These are phyloP conservation scores for Anableps anableps DNA, from an alignment of 2,797 vertebrate genomes.

Conservation along the genomic window DNA sequence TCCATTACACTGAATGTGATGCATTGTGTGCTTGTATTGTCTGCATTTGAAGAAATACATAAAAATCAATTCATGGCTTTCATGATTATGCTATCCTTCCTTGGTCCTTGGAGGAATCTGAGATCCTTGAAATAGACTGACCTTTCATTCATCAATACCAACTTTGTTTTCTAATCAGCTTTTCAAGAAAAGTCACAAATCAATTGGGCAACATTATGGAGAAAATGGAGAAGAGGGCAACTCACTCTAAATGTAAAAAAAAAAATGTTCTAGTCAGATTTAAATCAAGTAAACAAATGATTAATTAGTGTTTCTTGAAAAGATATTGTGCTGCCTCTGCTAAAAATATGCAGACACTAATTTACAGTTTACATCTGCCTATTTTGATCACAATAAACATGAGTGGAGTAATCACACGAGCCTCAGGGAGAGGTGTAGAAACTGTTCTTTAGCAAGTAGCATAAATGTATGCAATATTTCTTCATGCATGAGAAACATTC, in stretches of 20 bases:
- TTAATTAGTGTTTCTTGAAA: constrained; percentile 16
- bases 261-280: constrained; percentile 23
- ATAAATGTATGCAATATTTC: background rate
- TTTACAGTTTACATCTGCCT: background rate
- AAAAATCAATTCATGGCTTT: constrained; percentile 58
- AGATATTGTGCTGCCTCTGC: constrained; percentile 5
- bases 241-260: constrained; percentile 17
- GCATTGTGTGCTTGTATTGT: constrained; percentile 21
- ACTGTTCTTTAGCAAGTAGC: background rate
- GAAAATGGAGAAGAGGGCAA: constrained; percentile 5
- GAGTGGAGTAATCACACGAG: background rate
- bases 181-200: constrained; percentile 25
- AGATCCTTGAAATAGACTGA: constrained; percentile 44
- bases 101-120: constrained; percentile 36
- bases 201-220: constrained; percentile 10
- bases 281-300: constrained; percentile 9
- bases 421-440: background rate
- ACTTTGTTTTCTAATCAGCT: constrained; percentile 4
- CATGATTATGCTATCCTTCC: constrained; percentile 36
- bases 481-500: background rate
- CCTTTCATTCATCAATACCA: constrained; percentile 41
- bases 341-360: constrained; percentile 14
- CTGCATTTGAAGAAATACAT: constrained; percentile 36
- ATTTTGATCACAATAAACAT: background rate
- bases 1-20: constrained; percentile 25